phyloP scores from a whole-genome alignment of 2,888 invertebrate genomes.

The Stictocephala bisonia region DNA sequence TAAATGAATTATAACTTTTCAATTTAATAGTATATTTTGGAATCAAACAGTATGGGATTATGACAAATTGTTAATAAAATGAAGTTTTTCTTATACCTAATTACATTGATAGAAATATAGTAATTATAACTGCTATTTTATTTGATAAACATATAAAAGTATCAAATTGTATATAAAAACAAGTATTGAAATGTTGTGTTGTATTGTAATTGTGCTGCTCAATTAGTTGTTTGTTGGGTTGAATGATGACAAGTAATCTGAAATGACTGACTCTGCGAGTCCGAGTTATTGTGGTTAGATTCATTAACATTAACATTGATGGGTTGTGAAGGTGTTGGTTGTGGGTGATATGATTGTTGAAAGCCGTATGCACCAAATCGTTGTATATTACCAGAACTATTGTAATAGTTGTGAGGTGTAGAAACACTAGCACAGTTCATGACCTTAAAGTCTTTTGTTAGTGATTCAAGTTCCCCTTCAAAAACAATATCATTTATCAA shows the following conservation, averaged over 20 bases:
- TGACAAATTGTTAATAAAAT: too few species aligned
- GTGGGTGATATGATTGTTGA: not conserved
- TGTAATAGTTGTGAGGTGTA: not conserved
- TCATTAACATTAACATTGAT: not conserved
- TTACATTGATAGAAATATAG: not conserved
- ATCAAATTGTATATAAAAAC: not conserved
- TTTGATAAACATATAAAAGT: not conserved
- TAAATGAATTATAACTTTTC: slow-evolving; percentile 11
- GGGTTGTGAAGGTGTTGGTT: not conserved
- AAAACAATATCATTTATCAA: slow-evolving; percentile 22
- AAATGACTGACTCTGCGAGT: not conserved
- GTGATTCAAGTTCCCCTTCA: slow-evolving; percentile 30
- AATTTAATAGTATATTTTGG: not conserved
- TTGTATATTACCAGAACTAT: not conserved
- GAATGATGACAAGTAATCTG: not conserved
- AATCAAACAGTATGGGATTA: too few species aligned
- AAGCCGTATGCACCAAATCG: not conserved
- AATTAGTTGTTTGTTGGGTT: not conserved
- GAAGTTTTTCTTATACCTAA: too few species aligned
- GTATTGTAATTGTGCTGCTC: not conserved
- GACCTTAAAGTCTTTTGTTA: slow-evolving; percentile 14
- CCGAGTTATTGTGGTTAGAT: not conserved
- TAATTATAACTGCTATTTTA: not conserved
- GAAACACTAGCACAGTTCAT: slow-evolving; percentile 14
- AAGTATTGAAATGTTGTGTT: not conserved